phyloP scores from a whole-genome alignment of 2,113 vertebrate species.

The Periophthalmus modestus region DNA sequence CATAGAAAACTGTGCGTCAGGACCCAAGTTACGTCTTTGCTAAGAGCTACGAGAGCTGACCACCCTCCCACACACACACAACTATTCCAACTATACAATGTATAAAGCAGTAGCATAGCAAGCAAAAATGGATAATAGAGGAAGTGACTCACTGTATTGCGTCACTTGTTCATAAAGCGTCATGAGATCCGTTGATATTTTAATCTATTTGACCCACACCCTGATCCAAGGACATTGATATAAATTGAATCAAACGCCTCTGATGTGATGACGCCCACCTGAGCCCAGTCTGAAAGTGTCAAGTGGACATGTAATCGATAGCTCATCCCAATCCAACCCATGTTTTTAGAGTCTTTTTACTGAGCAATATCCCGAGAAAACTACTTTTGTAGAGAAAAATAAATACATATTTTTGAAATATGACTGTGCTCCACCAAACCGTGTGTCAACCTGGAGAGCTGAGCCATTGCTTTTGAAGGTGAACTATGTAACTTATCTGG shows the following conservation, averaged over 20 bases:
- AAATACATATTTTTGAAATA: conserved; percentile 10
- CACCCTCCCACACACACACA: not conserved
- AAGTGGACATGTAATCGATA: conserved; percentile 18
- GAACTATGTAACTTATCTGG: not conserved
- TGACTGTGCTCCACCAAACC: not conserved
- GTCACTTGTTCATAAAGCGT: not conserved
- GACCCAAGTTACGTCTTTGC: not conserved
- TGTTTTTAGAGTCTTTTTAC: not conserved
- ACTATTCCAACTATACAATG: not conserved
- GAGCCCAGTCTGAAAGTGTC: not conserved
- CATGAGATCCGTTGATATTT: not conserved
- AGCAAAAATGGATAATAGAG: not conserved
- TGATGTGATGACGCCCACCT: not conserved
- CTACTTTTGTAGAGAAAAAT: conserved; percentile 9
- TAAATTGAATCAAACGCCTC: conserved; percentile 1
- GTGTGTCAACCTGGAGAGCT: not conserved
- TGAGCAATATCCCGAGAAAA: conserved; percentile 10
- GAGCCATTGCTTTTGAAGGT: not conserved
- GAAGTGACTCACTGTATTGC: not conserved
- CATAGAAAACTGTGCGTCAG: not conserved
- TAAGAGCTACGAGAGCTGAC: not conserved
- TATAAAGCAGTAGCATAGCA: not conserved
- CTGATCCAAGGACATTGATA: not conserved
- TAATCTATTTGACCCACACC: not conserved
- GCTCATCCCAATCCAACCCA: conserved; percentile 4